These are phyloP conservation scores for Mizuhopecten yessoensis DNA, from an alignment of 1,140 invertebrate species.

Conservation along the genomic window DNA sequence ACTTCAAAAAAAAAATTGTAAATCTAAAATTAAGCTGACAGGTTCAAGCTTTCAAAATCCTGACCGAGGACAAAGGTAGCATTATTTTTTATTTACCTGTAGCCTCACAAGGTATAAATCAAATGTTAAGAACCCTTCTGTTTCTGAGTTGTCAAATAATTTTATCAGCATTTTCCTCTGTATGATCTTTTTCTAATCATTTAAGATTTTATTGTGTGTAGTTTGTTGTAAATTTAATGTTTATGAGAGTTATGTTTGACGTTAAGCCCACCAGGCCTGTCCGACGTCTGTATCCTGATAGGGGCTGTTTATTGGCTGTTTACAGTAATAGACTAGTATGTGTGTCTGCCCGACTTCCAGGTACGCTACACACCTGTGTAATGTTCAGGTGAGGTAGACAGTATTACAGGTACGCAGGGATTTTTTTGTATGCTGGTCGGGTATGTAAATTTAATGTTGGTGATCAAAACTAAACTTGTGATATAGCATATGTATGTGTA, in stretches of 20 bases:
- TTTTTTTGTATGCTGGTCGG: neutral
- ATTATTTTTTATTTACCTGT: no score
- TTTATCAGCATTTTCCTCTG: neutral
- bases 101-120: neutral
- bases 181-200: no score
- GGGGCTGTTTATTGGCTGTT: neutral
- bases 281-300: neutral
- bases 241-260: neutral
- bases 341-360: neutral
- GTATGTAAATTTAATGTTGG: neutral
- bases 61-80: no score
- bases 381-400: neutral
- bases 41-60: no score
- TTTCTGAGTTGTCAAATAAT: neutral
- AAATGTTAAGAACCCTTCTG: neutral
- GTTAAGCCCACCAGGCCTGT: neutral
- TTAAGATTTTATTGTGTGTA: no score
- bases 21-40: no score
- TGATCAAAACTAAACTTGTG: no score
- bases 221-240: neutral
- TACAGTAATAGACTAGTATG: neutral
- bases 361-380: neutral
- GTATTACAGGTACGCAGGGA: neutral
- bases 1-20: no score
- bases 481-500: neutral